Evolutionary conservation across 2,797 vertebrate species (phyloP), one percentile per base, ranked within the genome.

Genomic region (Sebastes oblongus): DNA sequence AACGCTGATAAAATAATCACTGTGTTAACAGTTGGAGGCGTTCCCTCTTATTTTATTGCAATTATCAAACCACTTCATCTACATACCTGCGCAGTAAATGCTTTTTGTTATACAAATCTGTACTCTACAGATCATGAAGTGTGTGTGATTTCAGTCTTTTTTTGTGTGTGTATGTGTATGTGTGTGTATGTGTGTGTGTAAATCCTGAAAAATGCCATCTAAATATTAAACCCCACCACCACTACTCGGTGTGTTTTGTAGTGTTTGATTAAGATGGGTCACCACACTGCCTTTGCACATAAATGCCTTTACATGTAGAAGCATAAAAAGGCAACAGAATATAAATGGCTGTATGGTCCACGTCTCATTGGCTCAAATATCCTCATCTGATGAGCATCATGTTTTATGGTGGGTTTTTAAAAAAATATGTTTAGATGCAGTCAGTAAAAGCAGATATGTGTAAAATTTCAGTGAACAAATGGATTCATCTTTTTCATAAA

Each of bases 41-140:
- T 82, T 88, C 80, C 83, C 89, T 91, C 91, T 83, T 87, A 78
- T 91, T 92, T 94, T 94, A 95, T 94, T 95, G 94, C 94, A 90
- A 91, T 50, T 93, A 92, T 92, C 83, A 92, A 92, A 91, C 91
- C 85, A 90, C 88, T 79, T 89, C 81, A 77, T 81, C 89, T 88
- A 89, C 83, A 90, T 82, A 91, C 87, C 86, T 16, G 74, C 78
- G 25, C 74, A 69, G 88, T 89, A 91, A 91, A 93, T 92, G 91
- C 83, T 90, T 89, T 86, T 80, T 84, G 66, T 84, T 88, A 88
- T 60, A 83, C 73, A 82, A 84, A 87, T 89, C 80, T 90, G 77
- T 80, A 78, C 66, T 87, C 75, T 81, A 82, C 76, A 90, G 78
- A 87, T 84, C 27, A 77, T 59, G 36, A 81, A 77, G 67, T 30